Evolutionary conservation across 2,113 vertebrate genomes (phyloP), one percentile per base, ranked within the genome.

Genomic region (Ursus arctos): DNA sequence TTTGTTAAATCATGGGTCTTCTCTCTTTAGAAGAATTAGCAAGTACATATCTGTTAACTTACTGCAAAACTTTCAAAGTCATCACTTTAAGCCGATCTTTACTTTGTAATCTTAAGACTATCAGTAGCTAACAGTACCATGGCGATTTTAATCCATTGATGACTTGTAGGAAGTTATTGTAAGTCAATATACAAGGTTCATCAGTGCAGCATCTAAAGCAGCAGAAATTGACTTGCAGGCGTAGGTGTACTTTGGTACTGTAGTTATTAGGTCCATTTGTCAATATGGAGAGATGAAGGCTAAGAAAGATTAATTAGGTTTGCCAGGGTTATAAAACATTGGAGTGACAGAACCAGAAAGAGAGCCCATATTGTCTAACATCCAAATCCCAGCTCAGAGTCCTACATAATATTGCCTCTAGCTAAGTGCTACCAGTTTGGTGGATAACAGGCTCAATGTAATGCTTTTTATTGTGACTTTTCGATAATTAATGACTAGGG

Each of bases 251-350:
- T 96, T 92, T 71, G 69, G 51, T 9, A 63, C 81, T 36, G 21
- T 28, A 53, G 57, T 69, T 92, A 96, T 96, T 88, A 94, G 69
- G 74, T 96, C 53, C 84, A 91, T 96, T 97, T 96, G 97, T 98
- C 97, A 98, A 97, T 98, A 98, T 79, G 94, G 59, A 98, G 97
- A 97, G 95, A 98, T 98, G 94, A 96, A 88, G 88, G 71, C 88
- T 94, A 71, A 92, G 97, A 92, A 96, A 98, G 92, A 98, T 95
- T 95, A 92, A 97, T 96, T 95, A 87, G 49, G 21, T 92, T 97
- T 96, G 63, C 95, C 87, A 91, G 47, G 28, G 79, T 88, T 96
- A 96, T 90, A 95, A 96, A 98, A 97, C 92, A 91, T 4, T 51
- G 47, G 65, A 65, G 40, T 91, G 96, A 96, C 90, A 88, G 59